phyloP scores from a whole-genome alignment of 2,888 invertebrate species.

The Diarsia mendica region DNA sequence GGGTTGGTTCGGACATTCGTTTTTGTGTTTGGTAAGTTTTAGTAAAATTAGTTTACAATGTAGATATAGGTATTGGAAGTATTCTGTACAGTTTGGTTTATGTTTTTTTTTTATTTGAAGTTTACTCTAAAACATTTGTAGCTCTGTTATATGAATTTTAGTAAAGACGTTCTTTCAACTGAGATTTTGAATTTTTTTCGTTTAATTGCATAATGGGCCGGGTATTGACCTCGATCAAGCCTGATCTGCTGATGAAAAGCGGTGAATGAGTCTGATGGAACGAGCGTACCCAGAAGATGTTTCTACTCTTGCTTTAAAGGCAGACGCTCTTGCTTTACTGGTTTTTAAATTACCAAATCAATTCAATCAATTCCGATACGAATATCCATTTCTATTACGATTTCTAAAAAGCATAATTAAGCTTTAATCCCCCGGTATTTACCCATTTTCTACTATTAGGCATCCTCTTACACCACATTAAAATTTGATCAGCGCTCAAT shows the following conservation, averaged over 20 bases:
- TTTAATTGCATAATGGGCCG: too few relatives aligned
- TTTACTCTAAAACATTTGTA: not conserved
- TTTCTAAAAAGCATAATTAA: constrained; percentile 10
- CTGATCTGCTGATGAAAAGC: too few relatives aligned
- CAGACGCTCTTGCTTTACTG: too few relatives aligned
- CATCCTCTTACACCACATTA: constrained; percentile 2
- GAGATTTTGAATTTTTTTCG: not conserved
- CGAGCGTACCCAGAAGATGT: too few relatives aligned
- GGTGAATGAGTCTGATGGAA: too few relatives aligned
- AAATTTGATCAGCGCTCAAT: constrained; percentile 15
- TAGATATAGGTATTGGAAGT: not conserved
- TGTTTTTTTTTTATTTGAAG: not conserved
- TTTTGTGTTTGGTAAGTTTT: constrained; percentile 13
- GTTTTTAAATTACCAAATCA: too few relatives aligned
- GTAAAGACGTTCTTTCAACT: too few relatives aligned
- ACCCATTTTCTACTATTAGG: not conserved
- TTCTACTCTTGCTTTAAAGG: too few relatives aligned
- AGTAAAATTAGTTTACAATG: constrained; percentile 10
- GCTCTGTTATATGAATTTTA: not conserved
- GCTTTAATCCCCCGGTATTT: not conserved
- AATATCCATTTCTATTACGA: not conserved
- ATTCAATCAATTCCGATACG: too few relatives aligned
- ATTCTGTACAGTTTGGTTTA: not conserved
- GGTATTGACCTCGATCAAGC: too few relatives aligned
- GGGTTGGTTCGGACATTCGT: constrained; percentile 31